These are phyloP conservation scores for Danaus plexippus DNA, from an alignment of 1,140 invertebrate species.

Conservation along the genomic window DNA sequence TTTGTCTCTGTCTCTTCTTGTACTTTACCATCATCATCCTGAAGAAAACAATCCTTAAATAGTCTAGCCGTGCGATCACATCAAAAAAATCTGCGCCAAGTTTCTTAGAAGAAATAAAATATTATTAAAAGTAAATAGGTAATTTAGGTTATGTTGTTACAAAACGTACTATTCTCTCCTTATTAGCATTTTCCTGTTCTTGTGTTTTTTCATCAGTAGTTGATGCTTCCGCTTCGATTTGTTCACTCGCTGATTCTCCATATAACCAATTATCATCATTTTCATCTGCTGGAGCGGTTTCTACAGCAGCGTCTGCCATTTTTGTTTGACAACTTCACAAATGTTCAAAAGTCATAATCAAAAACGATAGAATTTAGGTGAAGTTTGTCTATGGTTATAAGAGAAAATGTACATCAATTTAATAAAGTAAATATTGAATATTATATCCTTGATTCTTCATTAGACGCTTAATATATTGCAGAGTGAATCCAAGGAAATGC, in stretches of 20 bases:
- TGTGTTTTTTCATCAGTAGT: conserved; percentile 34
- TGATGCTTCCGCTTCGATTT: conserved; percentile 41
- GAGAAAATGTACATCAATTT: too few relatives aligned
- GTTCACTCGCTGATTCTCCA: conserved; percentile 74
- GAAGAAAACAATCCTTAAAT: conserved; percentile 11
- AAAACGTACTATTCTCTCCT: conserved; percentile 28
- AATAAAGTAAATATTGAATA: too few relatives aligned
- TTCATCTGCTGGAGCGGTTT: conserved; percentile 73
- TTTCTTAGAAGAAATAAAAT: conserved; percentile 1
- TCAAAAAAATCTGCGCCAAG: too few relatives aligned
- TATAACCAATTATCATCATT: conserved; percentile 85
- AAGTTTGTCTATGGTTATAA: too few relatives aligned
- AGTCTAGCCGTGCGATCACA: background rate
- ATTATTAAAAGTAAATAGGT: conserved; percentile 9
- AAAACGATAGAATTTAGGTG: too few relatives aligned
- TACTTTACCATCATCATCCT: conserved; percentile 58
- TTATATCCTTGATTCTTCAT: too few relatives aligned
- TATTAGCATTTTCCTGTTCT: conserved; percentile 19
- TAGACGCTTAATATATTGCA: conserved; percentile 1
- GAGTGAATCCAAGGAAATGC: background rate
- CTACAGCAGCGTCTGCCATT: conserved; percentile 56
- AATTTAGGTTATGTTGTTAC: conserved; percentile 33
- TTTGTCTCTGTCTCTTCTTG: conserved; percentile 60
- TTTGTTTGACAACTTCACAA: conserved; percentile 29
- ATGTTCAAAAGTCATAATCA: too few relatives aligned